Evolutionary conservation across 2,113 vertebrate species (phyloP).

Genomic region (Glareola pratincola): DNA sequence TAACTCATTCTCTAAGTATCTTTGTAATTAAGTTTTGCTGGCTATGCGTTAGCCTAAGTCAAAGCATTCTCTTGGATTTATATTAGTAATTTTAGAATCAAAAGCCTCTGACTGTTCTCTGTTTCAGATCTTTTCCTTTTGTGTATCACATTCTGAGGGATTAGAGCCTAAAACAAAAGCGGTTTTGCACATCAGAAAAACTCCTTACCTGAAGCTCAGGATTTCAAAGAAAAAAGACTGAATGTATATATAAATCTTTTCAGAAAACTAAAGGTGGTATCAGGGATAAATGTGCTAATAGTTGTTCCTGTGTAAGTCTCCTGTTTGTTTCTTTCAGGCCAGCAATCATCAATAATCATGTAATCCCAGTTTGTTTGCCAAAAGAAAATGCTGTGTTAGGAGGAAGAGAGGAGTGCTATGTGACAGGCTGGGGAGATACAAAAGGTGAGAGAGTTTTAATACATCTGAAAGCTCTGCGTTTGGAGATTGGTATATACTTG

Average conservation of each 20-base stretch:
- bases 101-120: not conserved
- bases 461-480: not conserved
- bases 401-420: constrained; percentile 84
- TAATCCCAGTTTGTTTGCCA: constrained; percentile 86
- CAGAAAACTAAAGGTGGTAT: not conserved
- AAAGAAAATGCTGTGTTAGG: constrained; percentile 79
- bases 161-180: not conserved
- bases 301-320: not conserved
- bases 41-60: not conserved
- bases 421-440: constrained; percentile 96
- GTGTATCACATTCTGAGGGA: not conserved
- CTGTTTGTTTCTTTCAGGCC: constrained; percentile 76
- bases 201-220: not conserved
- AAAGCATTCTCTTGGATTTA: not conserved
- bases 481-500: not conserved
- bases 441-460: constrained; percentile 72
- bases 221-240: not conserved
- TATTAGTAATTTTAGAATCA: not conserved
- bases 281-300: not conserved
- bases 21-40: not conserved
- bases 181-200: not conserved
- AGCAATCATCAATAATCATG: constrained; percentile 80
- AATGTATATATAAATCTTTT: not conserved
- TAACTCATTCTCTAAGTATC: not conserved
- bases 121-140: not conserved